Conservation (phyloP, 2,888 invertebrate genomes). For the Drosophila dives region DNA sequence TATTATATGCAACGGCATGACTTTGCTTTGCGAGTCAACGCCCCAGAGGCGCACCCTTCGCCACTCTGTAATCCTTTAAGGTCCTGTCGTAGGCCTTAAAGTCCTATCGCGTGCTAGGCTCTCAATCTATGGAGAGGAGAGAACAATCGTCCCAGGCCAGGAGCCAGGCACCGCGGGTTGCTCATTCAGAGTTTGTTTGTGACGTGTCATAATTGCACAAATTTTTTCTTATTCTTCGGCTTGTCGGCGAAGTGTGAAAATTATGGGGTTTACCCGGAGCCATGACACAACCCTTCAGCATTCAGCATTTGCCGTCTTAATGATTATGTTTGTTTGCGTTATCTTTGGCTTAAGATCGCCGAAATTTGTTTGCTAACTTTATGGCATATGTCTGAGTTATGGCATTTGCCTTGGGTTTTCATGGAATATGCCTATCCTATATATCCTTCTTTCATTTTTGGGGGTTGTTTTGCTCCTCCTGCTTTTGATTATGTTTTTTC, state of each 20-base stretch:
- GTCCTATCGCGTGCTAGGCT: constrained; percentile 71
- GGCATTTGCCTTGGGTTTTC: constrained; percentile 56
- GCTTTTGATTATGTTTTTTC: constrained; percentile 5
- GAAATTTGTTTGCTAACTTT: constrained; percentile 69
- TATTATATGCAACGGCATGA: constrained; percentile 67
- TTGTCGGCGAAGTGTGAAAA: constrained; percentile 71
- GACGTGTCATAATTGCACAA: constrained; percentile 79
- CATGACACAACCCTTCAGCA: constrained; percentile 54
- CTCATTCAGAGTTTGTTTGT: constrained; percentile 47
- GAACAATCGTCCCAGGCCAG: constrained; percentile 17
- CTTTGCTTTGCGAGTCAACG: constrained; percentile 66
- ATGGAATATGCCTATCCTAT: background rate
- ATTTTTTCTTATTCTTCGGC: constrained; percentile 27
- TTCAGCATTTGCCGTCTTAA: constrained; percentile 41
- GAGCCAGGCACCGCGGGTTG: constrained; percentile 54
- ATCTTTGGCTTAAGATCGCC: constrained; percentile 66
- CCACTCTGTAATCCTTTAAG: constrained; percentile 65
- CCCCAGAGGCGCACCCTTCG: constrained; percentile 55
- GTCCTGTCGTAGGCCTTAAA: constrained; percentile 19
- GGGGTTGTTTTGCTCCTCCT: constrained; percentile 59
- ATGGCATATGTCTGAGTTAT: constrained; percentile 72
- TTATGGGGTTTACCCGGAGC: constrained; percentile 64
- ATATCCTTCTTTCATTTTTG: constrained; percentile 26
- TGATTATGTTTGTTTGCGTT: constrained; percentile 71
- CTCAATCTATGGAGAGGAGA: constrained; percentile 38